These are phyloP conservation scores for Pterobdella sp. DNA, from an alignment of 2,888 invertebrate species.

Conservation along the genomic window DNA sequence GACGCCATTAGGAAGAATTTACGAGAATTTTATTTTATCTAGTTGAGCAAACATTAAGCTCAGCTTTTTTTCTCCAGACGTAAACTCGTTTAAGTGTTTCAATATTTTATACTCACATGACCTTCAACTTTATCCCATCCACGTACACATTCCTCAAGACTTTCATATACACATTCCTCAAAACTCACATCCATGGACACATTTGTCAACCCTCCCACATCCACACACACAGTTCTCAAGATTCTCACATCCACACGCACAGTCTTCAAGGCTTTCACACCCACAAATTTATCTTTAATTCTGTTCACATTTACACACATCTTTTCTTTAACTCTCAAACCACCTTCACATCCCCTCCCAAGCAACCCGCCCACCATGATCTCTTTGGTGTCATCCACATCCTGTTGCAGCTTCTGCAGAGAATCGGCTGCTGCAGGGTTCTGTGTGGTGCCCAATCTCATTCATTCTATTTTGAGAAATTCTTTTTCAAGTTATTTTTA, in stretches of 20 bases:
- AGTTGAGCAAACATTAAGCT: no score
- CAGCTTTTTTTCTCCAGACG: no score
- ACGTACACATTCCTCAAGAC: neutral
- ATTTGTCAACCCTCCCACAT: neutral
- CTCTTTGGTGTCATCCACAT: slow-evolving; percentile 27
- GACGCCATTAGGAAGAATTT: no score
- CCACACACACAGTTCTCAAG: neutral
- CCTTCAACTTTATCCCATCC: neutral
- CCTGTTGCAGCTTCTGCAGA: slow-evolving; percentile 19
- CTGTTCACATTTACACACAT: no score
- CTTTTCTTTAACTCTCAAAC: no score
- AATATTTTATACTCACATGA: neutral
- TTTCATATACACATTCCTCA: neutral
- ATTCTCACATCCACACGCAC: neutral
- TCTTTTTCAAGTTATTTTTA: no score
- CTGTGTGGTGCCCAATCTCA: no score
- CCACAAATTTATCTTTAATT: no score
- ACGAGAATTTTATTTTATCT: no score
- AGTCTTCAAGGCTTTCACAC: neutral
- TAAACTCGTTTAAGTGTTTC: no score
- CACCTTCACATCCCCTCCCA: no score
- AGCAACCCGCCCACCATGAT: slow-evolving; percentile 26
- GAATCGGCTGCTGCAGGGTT: slow-evolving; percentile 26
- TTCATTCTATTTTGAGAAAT: no score
- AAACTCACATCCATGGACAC: slow-evolving; percentile 2